Conservation (phyloP, 2,888 invertebrate species). For the Neoitamus cyanurus region DNA sequence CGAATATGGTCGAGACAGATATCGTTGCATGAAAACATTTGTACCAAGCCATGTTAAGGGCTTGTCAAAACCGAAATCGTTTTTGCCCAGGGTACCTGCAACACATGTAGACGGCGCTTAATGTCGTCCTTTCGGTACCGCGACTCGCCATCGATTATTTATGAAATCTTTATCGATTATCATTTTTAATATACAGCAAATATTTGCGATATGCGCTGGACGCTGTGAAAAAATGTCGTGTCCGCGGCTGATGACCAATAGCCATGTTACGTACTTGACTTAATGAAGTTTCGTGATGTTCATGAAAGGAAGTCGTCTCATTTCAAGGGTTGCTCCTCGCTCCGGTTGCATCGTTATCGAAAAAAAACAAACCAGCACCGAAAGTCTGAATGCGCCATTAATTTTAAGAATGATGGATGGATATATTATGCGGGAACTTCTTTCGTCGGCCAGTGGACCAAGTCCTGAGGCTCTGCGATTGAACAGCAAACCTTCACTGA, state of each 20-base stretch:
- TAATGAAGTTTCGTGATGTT: slow-evolving; percentile 46
- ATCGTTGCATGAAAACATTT: slow-evolving; percentile 58
- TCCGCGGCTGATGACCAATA: slow-evolving; percentile 28
- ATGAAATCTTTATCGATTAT: slow-evolving; percentile 64
- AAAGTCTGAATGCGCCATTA: slow-evolving; percentile 41
- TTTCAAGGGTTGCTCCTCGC: slow-evolving; percentile 26
- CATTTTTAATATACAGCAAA: slow-evolving; percentile 66
- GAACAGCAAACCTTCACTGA: background rate
- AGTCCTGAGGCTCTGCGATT: background rate
- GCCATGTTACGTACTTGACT: slow-evolving; percentile 45
- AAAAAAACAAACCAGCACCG: slow-evolving; percentile 1
- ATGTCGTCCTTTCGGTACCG: slow-evolving; percentile 17
- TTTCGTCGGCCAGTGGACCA: background rate
- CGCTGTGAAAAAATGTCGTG: slow-evolving; percentile 6
- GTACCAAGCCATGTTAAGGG: slow-evolving; percentile 56
- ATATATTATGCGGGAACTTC: slow-evolving; percentile 49
- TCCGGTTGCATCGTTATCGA: background rate
- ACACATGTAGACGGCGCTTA: slow-evolving; percentile 45
- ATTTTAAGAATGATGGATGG: slow-evolving; percentile 50
- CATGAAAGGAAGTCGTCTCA: slow-evolving; percentile 46
- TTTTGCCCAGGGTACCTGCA: slow-evolving; percentile 9
- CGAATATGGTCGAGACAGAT: slow-evolving; percentile 19
- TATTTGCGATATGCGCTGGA: slow-evolving; percentile 54
- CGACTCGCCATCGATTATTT: slow-evolving; percentile 49
- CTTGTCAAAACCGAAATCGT: slow-evolving; percentile 42